Evolutionary conservation across 2,113 vertebrate genomes (phyloP).

Genomic region (Bubo blakistoni): DNA sequence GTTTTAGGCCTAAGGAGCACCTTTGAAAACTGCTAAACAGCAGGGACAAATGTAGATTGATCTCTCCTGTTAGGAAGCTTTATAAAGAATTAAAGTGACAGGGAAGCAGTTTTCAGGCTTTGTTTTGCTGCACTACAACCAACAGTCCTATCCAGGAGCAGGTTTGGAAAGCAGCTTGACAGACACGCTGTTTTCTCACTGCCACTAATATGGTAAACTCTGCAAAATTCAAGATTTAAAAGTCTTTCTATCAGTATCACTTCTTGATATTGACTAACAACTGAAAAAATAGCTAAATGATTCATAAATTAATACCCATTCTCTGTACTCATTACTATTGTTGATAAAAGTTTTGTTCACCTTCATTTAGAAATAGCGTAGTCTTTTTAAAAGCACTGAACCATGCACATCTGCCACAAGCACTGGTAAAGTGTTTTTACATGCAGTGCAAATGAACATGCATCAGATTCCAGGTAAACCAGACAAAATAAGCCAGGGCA

Average conservation of each 20-base stretch:
- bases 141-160: neutral
- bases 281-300: neutral
- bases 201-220: neutral
- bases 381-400: neutral
- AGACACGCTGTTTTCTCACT: neutral
- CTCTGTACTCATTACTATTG: neutral
- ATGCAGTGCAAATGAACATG: neutral
- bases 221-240: neutral
- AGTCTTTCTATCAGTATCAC: neutral
- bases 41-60: neutral
- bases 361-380: neutral
- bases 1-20: neutral
- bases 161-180: neutral
- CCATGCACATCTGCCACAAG: neutral
- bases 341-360: neutral
- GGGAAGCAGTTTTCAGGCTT: constrained; percentile 27
- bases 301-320: neutral
- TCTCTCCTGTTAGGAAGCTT: neutral
- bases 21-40: neutral
- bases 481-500: neutral
- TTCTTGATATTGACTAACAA: neutral
- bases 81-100: constrained; percentile 31
- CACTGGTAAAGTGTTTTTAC: neutral
- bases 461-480: neutral
- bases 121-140: neutral